A percentile compares a stretch with the other conserved stretches of the same genome.
phyloP scores from a whole-genome alignment of 2,888 invertebrate genomes.

The Torymus aiolomorphi region DNA sequence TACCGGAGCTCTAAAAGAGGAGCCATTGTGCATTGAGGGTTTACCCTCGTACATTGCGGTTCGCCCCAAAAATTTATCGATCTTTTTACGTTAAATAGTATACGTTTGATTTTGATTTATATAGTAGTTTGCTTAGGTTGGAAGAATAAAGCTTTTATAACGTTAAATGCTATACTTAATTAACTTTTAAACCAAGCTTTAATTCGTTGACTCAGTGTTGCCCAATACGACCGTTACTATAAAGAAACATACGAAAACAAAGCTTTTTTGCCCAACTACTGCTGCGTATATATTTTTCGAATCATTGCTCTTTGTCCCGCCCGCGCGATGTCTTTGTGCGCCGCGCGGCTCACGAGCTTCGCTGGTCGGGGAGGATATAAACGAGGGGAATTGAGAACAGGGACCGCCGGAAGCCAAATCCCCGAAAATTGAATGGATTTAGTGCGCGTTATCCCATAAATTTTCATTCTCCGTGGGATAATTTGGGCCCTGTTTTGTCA shows the following conservation, averaged over 20 bases:
- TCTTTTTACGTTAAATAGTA: background rate
- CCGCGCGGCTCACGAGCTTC: conserved; percentile 10
- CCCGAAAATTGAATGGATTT: conserved; percentile 51
- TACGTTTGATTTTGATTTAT: too few relatives aligned
- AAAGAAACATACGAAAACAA: background rate
- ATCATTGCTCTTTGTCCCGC: conserved; percentile 28
- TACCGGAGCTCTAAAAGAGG: background rate
- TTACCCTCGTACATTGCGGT: conserved; percentile 22
- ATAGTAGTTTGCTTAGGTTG: too few relatives aligned
- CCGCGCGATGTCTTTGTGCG: conserved; percentile 13
- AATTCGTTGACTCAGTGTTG: too few relatives aligned
- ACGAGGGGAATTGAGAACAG: conserved; percentile 35
- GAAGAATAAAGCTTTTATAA: too few relatives aligned
- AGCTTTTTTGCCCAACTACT: conserved; percentile 1
- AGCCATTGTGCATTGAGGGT: conserved; percentile 11
- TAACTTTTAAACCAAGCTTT: too few relatives aligned
- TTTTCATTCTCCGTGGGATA: conserved; percentile 18
- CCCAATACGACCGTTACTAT: too few relatives aligned
- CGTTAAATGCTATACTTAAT: too few relatives aligned
- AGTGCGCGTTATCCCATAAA: conserved; percentile 27
- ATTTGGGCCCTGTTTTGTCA: conserved; percentile 1
- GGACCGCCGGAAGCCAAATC: conserved; percentile 37
- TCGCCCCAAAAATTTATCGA: background rate
- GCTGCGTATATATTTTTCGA: conserved; percentile 4
- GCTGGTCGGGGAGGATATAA: background rate